These are phyloP conservation scores for Rallus limicola DNA, from an alignment of 2,113 vertebrate genomes.

Conservation along the genomic window DNA sequence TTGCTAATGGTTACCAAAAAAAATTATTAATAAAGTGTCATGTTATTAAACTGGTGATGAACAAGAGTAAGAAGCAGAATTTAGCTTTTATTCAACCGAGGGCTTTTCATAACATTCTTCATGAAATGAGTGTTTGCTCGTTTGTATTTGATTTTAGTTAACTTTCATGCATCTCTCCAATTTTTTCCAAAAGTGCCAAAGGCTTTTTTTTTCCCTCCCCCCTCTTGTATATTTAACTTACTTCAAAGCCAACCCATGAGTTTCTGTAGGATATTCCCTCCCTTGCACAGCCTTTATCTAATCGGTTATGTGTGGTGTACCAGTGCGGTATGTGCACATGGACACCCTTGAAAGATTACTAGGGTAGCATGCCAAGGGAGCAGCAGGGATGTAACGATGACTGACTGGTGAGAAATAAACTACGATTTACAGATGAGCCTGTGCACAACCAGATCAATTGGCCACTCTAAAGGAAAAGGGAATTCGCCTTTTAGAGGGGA, in stretches of 20 bases:
- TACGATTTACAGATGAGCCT: neutral
- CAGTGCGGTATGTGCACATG: neutral
- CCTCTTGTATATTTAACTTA: neutral
- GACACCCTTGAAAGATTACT: neutral
- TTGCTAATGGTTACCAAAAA: conserved; percentile 30
- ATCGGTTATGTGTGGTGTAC: neutral
- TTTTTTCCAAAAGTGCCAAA: conserved; percentile 11
- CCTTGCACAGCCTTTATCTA: neutral
- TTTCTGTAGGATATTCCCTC: neutral
- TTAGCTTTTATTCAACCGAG: conserved; percentile 16
- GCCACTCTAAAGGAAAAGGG: neutral
- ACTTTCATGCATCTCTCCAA: conserved; percentile 18
- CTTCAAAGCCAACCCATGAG: neutral
- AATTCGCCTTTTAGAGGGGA: neutral
- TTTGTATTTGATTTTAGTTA: conserved; percentile 53
- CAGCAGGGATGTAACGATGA: neutral
- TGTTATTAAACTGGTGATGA: neutral
- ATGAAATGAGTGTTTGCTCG: conserved; percentile 31
- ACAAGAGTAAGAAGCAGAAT: neutral
- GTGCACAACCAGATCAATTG: neutral
- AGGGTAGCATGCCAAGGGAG: neutral
- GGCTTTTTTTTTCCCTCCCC: neutral
- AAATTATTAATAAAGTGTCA: neutral
- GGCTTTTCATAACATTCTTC: conserved; percentile 14
- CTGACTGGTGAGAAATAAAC: neutral